Base-by-base conservation (phyloP, 2,113 vertebrate species). In the Pomatostomus ruficeps region DNA sequence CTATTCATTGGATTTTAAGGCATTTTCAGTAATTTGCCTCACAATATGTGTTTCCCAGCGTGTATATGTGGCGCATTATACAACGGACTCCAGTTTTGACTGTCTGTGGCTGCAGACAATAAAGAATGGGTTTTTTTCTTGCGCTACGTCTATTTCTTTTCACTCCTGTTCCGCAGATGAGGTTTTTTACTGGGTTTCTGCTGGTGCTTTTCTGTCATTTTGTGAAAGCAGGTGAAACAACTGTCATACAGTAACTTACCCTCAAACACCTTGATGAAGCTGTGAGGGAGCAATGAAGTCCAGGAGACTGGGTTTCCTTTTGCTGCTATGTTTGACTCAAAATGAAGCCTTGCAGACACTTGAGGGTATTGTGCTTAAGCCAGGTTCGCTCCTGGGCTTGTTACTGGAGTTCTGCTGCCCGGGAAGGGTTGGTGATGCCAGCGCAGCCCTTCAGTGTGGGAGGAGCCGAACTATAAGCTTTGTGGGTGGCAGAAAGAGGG, bases 11-110 rank as follows among this genome's bases (percentile, higher is more conserved):
- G 42, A 31, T 75, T 18, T 74, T 51, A 10, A 54, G 23, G 12
- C 21, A 8, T 62, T 93, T 88, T 83, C 51, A 63, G 19, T 67
- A 68, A 45, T 84, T 89, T 17, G 80, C 10, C 68, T 66, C 35
- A 29, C 23, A 42, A 0, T 58, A 23, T 88, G 14, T 3, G 0
- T 81, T 93, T 85, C 19, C 5, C 0, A 4, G 7, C 63, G 7
- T 35, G 14, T 43, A 14, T 18, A 6, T 8, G 7, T 86, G 70
- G 43, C 66, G 63, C 26, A 67, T 36, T 17, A n/a, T 49, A 16
- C 6, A 9, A 2, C 40, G 38, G 24, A 40, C 24, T 36, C 7
- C 23, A 57, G 10, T 31, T 36, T 59, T 75, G 55, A 24, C 45
- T 7, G 2, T 21, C 26, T 77, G 59, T 89, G 65, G n/a, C 55